Base-by-base conservation (phyloP, 1,140 invertebrate species). In the Proctacanthus coquilletti region DNA sequence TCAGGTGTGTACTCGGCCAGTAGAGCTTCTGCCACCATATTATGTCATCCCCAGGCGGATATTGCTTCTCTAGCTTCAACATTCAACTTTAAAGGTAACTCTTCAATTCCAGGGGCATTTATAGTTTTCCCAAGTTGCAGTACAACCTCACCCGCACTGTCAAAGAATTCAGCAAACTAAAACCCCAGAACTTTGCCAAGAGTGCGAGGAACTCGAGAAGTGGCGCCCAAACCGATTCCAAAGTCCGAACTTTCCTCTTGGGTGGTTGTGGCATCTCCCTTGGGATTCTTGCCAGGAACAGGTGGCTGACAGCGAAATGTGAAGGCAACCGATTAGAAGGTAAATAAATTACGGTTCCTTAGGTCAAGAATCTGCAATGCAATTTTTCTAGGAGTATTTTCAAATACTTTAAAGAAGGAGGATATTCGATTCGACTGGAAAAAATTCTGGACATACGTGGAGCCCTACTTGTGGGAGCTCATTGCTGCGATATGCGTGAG, bases 381-480 rank as follows among this genome's bases (percentile, higher is more conserved):
- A 9, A 9, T 27, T 13, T 13, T 27, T 27, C 8, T 43, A 0
- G 50, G 53, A 11, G 41, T 49, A 0, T 21, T 47, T 25, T 66
- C 68, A 38, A 56, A 52, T 2, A 61, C 49, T 13, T 47, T 62
- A 11, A 47, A 60, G 30, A 46, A 54, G 11, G 49, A 59, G 5
- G 54, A 62, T 14, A 51, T 61, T 5, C 44, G 66, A 63, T 72
- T 73, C 63, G 56, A 74, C 61, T 70, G 75, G 75, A 47, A 60
- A 49, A 64, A 66, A 45, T 67, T 81, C 52, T 73, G 75, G 66
- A 49, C 67, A 47, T 67, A 80, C 62, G 45, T 74, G 49, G 52
- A 72, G 41, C 69, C 70, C 18, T 62, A 72, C 52, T 37, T 72
- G 33, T 65, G 65, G 55, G 64, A 69, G 44, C 61, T 74, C 9